These are phyloP conservation scores for Acinonyx jubatus DNA, from an alignment of 2,113 vertebrate species.

Conservation along the genomic window DNA sequence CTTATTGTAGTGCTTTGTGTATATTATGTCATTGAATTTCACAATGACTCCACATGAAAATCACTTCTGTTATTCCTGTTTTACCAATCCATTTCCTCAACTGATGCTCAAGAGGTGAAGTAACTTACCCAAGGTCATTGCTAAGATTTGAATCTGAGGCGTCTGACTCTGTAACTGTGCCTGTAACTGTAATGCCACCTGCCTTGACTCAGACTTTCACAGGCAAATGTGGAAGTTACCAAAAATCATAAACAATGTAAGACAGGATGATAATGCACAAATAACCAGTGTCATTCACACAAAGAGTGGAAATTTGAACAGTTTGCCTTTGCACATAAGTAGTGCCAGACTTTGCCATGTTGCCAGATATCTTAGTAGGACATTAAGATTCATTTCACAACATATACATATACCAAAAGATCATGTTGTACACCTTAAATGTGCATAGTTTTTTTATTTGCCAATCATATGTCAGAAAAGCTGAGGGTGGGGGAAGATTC, in stretches of 20 bases:
- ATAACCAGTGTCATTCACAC: not conserved
- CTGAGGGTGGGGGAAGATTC: not conserved
- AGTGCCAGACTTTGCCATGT: not conserved
- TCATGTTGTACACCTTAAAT: not conserved
- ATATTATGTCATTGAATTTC: not conserved
- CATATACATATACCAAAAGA: not conserved
- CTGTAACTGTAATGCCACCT: not conserved
- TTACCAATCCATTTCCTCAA: not conserved
- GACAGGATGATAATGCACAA: too few relatives aligned
- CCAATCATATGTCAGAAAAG: not conserved
- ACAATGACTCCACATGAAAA: not conserved
- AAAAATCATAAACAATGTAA: not conserved
- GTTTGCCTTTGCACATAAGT: not conserved
- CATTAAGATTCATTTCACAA: not conserved
- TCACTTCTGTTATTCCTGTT: not conserved
- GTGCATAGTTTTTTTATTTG: not conserved
- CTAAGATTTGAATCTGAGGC: not conserved
- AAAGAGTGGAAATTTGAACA: not conserved
- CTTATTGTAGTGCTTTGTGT: not conserved
- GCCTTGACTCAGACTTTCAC: not conserved
- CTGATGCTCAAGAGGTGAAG: not conserved
- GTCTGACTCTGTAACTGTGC: not conserved
- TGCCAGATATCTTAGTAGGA: not conserved
- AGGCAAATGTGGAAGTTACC: not conserved
- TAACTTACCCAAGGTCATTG: not conserved